Conservation (phyloP, 1,140 invertebrate species). For the Diorhabda elongata region DNA sequence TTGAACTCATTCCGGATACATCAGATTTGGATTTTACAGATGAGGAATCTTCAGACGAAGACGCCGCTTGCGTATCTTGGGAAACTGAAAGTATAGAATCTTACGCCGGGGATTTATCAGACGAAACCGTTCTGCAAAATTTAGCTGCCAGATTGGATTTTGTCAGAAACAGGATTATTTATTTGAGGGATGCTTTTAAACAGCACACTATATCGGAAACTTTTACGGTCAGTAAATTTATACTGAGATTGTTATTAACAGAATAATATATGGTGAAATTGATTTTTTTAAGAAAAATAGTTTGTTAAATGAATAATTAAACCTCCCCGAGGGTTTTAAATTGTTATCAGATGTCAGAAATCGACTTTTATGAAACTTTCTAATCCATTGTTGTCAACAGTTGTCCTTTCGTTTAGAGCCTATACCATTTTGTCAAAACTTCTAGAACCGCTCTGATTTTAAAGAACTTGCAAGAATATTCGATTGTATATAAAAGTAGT, state of each 20-base stretch:
- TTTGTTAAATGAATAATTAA: no score
- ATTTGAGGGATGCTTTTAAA: slow-evolving; percentile 41
- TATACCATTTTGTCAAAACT: no score
- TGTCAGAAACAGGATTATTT: slow-evolving; percentile 40
- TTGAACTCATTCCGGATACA: slow-evolving; percentile 40
- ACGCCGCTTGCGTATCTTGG: slow-evolving; percentile 59
- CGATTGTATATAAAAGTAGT: no score
- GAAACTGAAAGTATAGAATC: slow-evolving; percentile 72
- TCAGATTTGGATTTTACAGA: slow-evolving; percentile 62
- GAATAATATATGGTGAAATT: not conserved
- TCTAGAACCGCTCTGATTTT: no score
- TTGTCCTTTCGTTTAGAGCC: not conserved
- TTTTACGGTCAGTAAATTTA: slow-evolving; percentile 35
- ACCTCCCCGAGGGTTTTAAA: not conserved
- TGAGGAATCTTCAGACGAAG: slow-evolving; percentile 53
- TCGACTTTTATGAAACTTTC: no score
- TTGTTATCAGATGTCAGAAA: no score
- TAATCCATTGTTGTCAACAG: no score
- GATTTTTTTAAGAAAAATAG: no score
- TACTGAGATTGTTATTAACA: slow-evolving; percentile 5
- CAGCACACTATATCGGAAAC: slow-evolving; percentile 37
- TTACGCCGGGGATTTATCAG: slow-evolving; percentile 41
- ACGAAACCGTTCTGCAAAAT: slow-evolving; percentile 41
- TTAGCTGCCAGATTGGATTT: slow-evolving; percentile 44
- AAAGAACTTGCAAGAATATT: no score